Base-by-base conservation (phyloP, 64 coral and sea anemone genomes). In the Dendronephthya gigantea region DNA sequence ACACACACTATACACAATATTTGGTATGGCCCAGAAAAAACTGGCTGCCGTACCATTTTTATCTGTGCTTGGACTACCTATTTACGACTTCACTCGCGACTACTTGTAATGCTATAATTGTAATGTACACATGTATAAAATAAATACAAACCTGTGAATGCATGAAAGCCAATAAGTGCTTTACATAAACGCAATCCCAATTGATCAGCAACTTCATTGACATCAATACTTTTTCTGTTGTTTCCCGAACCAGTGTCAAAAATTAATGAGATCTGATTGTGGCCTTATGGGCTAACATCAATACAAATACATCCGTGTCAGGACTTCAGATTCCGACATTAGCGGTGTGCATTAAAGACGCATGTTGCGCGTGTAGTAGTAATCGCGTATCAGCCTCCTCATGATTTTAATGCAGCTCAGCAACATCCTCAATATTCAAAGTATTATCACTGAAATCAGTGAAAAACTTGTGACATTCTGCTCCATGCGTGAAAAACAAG, bases 191-290 rank as follows among this genome's bases (percentile, higher is more conserved):
- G n/a, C 66, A 70, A 70, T 70, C 66, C 66, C 27, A 70, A 8
- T 70, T n/a, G 66, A 70, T 70, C 66, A 70, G n/a, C 8, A 70
- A 70, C 66, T 32, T 70, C 66, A n/a, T 70, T 70, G 66, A 70
- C 66, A n/a, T 70, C 66, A 70, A 70, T 70, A n/a, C 9, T n/a
- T 32, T 70, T 70, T 32, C 66, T 70, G n/a, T 70, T 70, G 66
- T 70, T 70, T 70, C 66, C 66, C 66, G 66, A 70, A 70, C 66
- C 66, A 70, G 66, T 70, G 66, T 70, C 66, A n/a, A 70, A 70
- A 32, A 70, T 11, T 70, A 70, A 70, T n/a, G 66, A 70, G 19
- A 25, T 32, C 9, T n/a, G 66, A 22, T 70, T 70, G 9, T 70
- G 17, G 66, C 9, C 66, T 70, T 19, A 70, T 70, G 66, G n/a